Base-by-base conservation (phyloP, 2,888 invertebrate species). In the Perdita meconis region DNA sequence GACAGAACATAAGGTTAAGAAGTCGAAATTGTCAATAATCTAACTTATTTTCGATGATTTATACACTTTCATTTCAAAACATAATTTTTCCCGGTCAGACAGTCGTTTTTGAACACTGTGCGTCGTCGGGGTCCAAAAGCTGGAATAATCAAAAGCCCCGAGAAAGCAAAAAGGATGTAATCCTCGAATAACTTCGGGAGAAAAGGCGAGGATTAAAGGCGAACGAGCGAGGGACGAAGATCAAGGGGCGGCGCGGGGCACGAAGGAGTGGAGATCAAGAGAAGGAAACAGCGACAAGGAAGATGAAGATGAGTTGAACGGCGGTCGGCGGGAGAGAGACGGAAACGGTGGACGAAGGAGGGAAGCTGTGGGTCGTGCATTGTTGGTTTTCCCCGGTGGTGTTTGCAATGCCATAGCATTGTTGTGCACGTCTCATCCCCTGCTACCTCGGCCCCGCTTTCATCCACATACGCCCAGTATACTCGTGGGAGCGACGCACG, bases 381-480 rank as follows among this genome's bases (percentile, higher is more conserved):
- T 85, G 88, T 86, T 88, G 84, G 78, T 84, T 85, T 84, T 84
- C 84, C 77, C 84, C 64, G 68, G 68, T 70, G 73, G 70, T 84
- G 83, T 85, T 85, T 83, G 84, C 83, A 85, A 74, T 84, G 76
- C 65, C 76, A 53, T 67, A 71, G 85, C 80, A 82, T 86, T 88
- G 87, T 88, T 84, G 76, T 74, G 77, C 64, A 74, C 78, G 53
- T 50, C 71, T 66, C 71, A 44, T 34, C 26, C 40, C 74, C 34
- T n/a, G 53, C 60, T 36, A 38, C 70, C 47, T 1, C 47, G 26
- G 19, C 34, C 53, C 44, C 60, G 42, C 57, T 63, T 61, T 51
- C 74, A 60, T 44, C 59, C 67, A 51, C 60, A 53, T 51, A 53
- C 53, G 53, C 44, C 44, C 72, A 19, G 26, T 63, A 59, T 59